Percentiles rank a stretch among this genome's conserved stretches.
These are phyloP conservation scores for Tamias sibiricus DNA, from an alignment of 2,113 vertebrate species.

Conservation along the genomic window DNA sequence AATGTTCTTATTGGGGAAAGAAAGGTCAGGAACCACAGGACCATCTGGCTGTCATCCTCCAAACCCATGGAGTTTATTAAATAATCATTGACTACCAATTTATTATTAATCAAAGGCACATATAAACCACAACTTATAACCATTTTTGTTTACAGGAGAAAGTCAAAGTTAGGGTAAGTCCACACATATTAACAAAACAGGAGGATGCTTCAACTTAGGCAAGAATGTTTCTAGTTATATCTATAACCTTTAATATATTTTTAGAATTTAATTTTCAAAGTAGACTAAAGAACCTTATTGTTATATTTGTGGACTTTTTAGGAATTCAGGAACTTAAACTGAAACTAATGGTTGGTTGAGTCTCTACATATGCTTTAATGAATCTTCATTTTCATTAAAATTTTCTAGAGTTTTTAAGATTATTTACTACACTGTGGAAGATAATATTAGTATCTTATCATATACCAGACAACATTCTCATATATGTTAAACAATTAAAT, in stretches of 20 bases:
- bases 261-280: not conserved
- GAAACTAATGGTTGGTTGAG: not conserved
- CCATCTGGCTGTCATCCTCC: constrained; percentile 38
- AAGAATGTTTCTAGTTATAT: not conserved
- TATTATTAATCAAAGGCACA: constrained; percentile 73
- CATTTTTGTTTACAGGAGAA: constrained; percentile 28
- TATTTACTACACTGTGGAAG: too few species aligned
- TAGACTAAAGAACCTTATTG: not conserved
- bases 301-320: not conserved
- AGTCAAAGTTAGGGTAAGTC: not conserved
- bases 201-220: not conserved
- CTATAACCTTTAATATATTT: not conserved
- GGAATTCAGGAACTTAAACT: not conserved
- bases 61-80: constrained; percentile 59
- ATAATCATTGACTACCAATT: constrained; percentile 56
- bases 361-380: not conserved
- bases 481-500: too few species aligned
- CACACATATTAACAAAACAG: not conserved
- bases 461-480: too few species aligned
- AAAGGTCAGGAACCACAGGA: constrained; percentile 73
- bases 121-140: not conserved
- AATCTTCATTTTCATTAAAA: not conserved
- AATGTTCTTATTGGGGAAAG: not conserved
- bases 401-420: not conserved
- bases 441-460: too few species aligned